Conservation (phyloP, 2,113 vertebrate species). For the Choloepus hoffmanni region DNA sequence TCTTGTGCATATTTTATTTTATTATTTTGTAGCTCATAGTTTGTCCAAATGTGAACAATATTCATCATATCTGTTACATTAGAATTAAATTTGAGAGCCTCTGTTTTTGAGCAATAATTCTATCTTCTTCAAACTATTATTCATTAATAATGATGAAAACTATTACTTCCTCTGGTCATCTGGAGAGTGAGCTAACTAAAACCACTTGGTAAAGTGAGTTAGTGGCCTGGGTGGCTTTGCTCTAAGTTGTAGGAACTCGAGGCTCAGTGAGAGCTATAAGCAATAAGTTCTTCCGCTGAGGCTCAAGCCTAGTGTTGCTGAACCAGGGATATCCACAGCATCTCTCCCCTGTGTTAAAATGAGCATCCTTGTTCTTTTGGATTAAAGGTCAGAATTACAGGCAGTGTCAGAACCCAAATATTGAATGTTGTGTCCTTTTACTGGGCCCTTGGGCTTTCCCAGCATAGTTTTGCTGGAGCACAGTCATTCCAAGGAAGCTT, state of each 20-base stretch:
- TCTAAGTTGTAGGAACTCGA: neutral
- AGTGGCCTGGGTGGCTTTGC: constrained; percentile 4
- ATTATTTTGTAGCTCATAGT: constrained; percentile 14
- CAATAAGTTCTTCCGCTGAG: neutral
- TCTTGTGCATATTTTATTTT: neutral
- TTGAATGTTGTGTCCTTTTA: neutral
- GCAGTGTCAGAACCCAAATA: neutral
- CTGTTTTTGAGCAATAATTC: constrained; percentile 44
- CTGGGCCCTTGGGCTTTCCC: neutral
- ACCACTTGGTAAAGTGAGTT: neutral
- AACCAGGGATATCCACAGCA: neutral
- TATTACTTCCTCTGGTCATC: neutral
- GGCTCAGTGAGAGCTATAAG: neutral
- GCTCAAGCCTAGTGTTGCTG: neutral
- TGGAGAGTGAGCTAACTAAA: neutral
- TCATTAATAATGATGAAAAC: constrained; percentile 15
- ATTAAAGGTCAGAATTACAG: neutral
- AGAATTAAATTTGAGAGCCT: constrained; percentile 18
- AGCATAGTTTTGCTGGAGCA: neutral
- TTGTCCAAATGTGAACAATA: neutral
- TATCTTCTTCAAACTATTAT: neutral
- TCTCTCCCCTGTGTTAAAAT: neutral
- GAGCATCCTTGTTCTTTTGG: neutral
- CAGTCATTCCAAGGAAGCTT: neutral
- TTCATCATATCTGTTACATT: constrained; percentile 3